phyloP scores from a whole-genome alignment of 2,888 invertebrate genomes.

The Andrena haemorrhoa region DNA sequence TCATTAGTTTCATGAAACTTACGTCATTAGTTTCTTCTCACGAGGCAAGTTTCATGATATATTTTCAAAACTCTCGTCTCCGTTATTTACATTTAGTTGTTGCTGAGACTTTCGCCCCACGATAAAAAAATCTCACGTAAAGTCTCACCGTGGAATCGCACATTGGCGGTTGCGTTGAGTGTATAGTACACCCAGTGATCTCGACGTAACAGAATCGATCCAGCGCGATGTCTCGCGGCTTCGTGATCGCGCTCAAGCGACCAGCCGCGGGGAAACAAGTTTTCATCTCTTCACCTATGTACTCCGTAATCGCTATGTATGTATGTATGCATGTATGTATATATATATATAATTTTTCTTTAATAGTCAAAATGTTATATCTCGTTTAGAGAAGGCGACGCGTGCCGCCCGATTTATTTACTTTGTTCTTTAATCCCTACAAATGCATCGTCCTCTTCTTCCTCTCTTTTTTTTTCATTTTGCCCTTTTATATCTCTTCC shows the following conservation, averaged over 20 bases:
- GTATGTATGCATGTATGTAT: constrained; percentile 33
- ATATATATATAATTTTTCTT: constrained; percentile 26
- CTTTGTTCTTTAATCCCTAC: constrained; percentile 62
- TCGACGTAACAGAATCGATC: too few species aligned
- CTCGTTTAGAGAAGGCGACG: constrained; percentile 49
- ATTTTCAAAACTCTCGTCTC: too few species aligned
- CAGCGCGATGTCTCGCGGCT: background rate
- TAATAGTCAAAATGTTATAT: constrained; percentile 51
- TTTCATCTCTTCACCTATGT: constrained; percentile 34
- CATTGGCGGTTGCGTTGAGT: too few species aligned
- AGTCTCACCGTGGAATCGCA: too few species aligned
- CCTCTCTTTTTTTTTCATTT: background rate
- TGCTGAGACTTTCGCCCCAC: too few species aligned
- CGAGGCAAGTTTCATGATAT: too few species aligned
- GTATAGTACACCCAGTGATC: too few species aligned
- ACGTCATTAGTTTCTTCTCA: too few species aligned
- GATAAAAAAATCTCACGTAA: too few species aligned
- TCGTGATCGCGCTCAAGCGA: constrained; percentile 35
- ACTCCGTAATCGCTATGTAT: constrained; percentile 54
- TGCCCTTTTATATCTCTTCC: constrained; percentile 43
- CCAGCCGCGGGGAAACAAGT: constrained; percentile 35
- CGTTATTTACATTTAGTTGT: too few species aligned
- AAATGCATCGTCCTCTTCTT: constrained; percentile 55
- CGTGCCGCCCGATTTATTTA: constrained; percentile 50
- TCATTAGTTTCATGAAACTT: too few species aligned